phyloP scores from a whole-genome alignment of 1,140 invertebrate genomes.

The Antheraea pernyi region DNA sequence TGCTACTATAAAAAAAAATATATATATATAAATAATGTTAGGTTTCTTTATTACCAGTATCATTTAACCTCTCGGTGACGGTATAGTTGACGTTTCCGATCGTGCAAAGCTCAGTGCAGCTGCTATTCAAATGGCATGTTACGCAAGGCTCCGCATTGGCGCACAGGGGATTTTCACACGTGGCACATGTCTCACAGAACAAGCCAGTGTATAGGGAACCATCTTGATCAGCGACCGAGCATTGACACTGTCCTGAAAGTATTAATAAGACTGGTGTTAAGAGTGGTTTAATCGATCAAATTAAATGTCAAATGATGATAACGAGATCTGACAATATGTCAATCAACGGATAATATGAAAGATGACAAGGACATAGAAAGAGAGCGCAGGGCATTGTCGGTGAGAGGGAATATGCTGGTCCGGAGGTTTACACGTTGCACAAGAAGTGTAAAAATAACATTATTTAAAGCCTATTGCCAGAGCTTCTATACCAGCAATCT shows the following conservation, averaged over 20 bases:
- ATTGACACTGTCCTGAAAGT: conserved; percentile 79
- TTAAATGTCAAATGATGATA: too few species aligned
- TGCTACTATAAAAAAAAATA: too few species aligned
- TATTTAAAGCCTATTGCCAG: too few species aligned
- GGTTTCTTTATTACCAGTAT: conserved; percentile 24
- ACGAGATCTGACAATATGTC: too few species aligned
- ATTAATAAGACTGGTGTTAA: not conserved
- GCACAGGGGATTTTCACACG: conserved; percentile 67
- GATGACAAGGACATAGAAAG: too few species aligned
- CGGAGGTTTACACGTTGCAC: too few species aligned
- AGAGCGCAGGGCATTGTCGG: too few species aligned
- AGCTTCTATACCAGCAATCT: too few species aligned
- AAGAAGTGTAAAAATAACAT: too few species aligned
- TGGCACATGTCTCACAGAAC: conserved; percentile 93
- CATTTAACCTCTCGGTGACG: conserved; percentile 40
- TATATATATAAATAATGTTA: not conserved
- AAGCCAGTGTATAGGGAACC: conserved; percentile 84
- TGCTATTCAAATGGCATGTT: conserved; percentile 44
- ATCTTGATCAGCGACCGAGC: conserved; percentile 82
- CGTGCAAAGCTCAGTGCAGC: conserved; percentile 47
- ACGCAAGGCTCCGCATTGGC: conserved; percentile 64
- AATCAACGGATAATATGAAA: too few species aligned
- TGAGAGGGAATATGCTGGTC: too few species aligned
- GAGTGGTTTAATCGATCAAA: too few species aligned
- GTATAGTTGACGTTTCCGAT: conserved; percentile 54